Evolutionary conservation across 2,797 vertebrate species (phyloP), one percentile per base, ranked within the genome.

Genomic region (Glyptemys insculpta): DNA sequence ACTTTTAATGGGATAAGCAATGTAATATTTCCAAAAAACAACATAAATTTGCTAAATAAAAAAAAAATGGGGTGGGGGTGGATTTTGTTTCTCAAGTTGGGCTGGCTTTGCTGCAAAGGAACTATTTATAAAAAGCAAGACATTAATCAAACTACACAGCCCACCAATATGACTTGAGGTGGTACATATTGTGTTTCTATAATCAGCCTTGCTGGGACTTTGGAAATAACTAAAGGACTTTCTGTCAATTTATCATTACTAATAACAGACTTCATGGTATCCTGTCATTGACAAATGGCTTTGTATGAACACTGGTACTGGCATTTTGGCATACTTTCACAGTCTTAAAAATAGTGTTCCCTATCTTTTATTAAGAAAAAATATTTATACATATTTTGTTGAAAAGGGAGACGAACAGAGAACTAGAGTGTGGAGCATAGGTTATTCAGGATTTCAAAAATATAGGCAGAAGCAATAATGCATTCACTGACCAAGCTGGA

Each of bases 301-400:
- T 91, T 91, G 11, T 87, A 88, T 95, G 91, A 50, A 1, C 0
- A 2, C 19, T 50, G 37, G 0, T 81, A 34, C 56, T 92, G 94
- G 29, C 74, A 34, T 79, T 93, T 86, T 94, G 93, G 37, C 91
- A 96, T 15, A 41, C 31, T 37, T 93, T 97, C 89, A 87, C 27
- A 84, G 0, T 1, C 72, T 87, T 16, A 49, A 68, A 83, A 12
- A 3, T 37, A n/a, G 52, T 50, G 34, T 11, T 53, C 31, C 34
- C 72, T 82, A 50, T 52, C 82, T 84, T 86, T 57, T 37, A 79
- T 65, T 92, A 89, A 86, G 81, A 87, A 94, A 47, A 87, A 87
- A 86, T 90, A 6, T 1, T 1, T 88, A 92, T 83, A 25, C n/a
- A 14, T 81, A n/a, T 78, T 72, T n/a, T 41, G 23, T 23, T 78